Percentiles rank a stretch among this genome's conserved stretches.
phyloP scores from a whole-genome alignment of 2,113 vertebrate genomes.

The Litocranius walleri region DNA sequence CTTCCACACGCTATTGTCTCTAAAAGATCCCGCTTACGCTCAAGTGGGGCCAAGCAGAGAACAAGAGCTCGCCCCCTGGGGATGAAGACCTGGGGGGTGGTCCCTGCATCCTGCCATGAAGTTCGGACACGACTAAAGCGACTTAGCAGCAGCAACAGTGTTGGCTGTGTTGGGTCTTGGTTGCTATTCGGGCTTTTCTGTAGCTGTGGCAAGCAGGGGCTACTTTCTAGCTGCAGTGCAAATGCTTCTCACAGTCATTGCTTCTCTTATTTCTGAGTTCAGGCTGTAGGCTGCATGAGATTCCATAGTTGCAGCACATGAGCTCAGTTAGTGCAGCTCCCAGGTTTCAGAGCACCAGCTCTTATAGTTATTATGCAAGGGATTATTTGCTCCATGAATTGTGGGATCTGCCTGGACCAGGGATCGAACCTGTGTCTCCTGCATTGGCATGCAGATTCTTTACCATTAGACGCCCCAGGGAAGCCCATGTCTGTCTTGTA shows the following conservation, averaged over 20 bases:
- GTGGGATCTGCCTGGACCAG: neutral
- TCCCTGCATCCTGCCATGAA: neutral
- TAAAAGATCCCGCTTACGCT: neutral
- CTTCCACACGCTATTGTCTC: fast-evolving
- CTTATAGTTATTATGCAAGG: neutral
- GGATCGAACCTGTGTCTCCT: neutral
- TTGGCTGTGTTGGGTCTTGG: neutral
- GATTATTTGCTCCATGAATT: neutral
- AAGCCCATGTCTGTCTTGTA: neutral
- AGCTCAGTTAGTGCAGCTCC: neutral
- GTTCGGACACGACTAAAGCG: too few relatives aligned
- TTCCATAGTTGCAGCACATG: neutral
- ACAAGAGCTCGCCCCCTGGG: neutral
- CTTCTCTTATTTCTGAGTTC: neutral
- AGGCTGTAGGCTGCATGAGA: neutral
- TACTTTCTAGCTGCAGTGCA: neutral
- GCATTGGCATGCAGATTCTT: neutral
- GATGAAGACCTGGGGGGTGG: neutral
- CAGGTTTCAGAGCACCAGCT: neutral
- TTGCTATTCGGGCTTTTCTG: too few relatives aligned
- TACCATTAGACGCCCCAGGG: neutral
- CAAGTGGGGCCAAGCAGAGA: neutral
- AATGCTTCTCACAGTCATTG: neutral
- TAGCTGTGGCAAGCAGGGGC: too few relatives aligned
- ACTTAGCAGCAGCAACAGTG: neutral